These are phyloP conservation scores for Chlorodrepanis virens DNA, from an alignment of 2,113 vertebrate genomes.

Conservation along the genomic window DNA sequence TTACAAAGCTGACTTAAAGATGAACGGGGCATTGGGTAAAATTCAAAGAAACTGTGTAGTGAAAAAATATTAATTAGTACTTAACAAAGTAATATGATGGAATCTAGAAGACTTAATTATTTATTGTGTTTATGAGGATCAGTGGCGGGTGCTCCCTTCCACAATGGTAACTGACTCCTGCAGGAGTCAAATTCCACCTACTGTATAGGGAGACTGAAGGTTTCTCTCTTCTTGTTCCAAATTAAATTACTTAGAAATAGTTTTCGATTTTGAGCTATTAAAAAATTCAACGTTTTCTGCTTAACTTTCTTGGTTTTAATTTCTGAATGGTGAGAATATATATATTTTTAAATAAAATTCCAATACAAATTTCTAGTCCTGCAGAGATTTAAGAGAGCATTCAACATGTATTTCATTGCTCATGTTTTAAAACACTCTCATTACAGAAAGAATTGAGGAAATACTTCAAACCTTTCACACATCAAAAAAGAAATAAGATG, in stretches of 20 bases:
- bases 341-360: background rate
- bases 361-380: background rate
- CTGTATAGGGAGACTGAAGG: background rate
- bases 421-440: background rate
- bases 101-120: background rate
- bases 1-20: background rate
- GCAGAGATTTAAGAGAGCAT: background rate
- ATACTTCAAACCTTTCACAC: background rate
- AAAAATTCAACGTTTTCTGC: background rate
- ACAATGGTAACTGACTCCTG: background rate
- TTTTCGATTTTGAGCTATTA: background rate
- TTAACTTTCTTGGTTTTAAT: background rate
- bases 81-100: background rate
- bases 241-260: background rate
- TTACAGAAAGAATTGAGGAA: background rate
- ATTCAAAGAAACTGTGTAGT: background rate
- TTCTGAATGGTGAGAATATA: background rate
- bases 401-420: background rate
- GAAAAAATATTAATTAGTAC: background rate
- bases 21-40: background rate
- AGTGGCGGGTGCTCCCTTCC: background rate
- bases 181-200: background rate
- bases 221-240: background rate
- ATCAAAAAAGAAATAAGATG: background rate
- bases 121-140: background rate